Conservation (phyloP, 2,113 vertebrate species). For the Bubalus kerabau region DNA sequence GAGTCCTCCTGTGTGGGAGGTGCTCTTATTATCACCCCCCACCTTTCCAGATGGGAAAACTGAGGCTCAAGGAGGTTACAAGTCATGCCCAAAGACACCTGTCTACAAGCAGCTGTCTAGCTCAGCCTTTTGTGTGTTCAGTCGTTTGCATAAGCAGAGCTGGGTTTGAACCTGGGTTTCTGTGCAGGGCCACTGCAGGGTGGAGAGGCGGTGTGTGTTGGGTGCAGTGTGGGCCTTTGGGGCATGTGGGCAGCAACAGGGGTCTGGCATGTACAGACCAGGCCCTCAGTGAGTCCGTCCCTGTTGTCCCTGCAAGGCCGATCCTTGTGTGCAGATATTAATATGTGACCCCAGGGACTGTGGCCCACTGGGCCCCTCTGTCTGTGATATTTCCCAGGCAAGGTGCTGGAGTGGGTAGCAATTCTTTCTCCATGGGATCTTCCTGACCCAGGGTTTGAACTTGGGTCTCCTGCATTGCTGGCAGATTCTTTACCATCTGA, state of each 20-base stretch:
- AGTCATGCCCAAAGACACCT: background rate
- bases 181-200: background rate
- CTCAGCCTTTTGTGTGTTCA: background rate
- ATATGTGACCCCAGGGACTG: background rate
- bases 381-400: background rate
- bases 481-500: background rate
- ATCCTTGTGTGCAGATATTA: background rate
- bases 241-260: accelerated
- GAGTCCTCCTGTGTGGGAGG: background rate
- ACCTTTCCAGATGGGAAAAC: background rate
- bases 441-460: background rate
- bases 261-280: background rate
- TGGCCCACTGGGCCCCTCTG: background rate
- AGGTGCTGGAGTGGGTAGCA: background rate
- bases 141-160: accelerated
- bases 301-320: background rate
- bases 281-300: too few species aligned
- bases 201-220: background rate
- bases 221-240: accelerated
- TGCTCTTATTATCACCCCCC: accelerated
- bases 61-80: background rate
- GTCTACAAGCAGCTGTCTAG: background rate
- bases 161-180: background rate
- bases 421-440: background rate
- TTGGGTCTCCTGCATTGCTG: background rate